Conservation (phyloP, 2,797 vertebrate species). For the Tragelaphus eurycerus region DNA sequence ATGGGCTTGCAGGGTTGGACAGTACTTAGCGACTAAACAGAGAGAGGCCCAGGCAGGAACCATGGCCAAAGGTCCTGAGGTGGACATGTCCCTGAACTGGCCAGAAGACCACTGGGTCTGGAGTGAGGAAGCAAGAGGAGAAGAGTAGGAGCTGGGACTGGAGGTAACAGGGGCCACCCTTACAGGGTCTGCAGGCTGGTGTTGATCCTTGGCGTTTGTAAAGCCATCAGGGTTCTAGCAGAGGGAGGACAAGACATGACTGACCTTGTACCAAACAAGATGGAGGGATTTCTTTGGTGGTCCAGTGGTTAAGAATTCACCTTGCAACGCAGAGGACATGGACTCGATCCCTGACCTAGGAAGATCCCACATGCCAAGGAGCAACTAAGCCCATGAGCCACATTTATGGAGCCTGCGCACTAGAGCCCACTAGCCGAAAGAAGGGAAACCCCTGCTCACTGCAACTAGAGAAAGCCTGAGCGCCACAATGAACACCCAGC, state of each 20-base stretch:
- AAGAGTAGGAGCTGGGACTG: background rate
- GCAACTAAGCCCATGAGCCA: background rate
- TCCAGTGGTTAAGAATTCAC: background rate
- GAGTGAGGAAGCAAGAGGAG: background rate
- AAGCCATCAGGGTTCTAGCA: background rate
- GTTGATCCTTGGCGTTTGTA: background rate
- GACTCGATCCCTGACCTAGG: background rate
- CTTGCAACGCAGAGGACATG: background rate
- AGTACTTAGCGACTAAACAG: background rate
- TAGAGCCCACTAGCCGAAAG: background rate
- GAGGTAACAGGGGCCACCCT: background rate
- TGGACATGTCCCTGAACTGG: too few relatives aligned
- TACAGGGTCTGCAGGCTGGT: background rate
- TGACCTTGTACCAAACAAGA: background rate
- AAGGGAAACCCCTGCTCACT: background rate
- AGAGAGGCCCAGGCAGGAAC: background rate
- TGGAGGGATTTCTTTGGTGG: background rate
- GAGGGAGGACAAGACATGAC: background rate
- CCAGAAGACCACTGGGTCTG: background rate
- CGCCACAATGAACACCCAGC: background rate
- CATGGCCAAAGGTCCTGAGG: background rate
- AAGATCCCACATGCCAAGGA: background rate
- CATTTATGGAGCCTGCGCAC: background rate
- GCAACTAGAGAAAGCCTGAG: background rate
- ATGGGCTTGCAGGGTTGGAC: background rate